Conservation (phyloP, 2,797 vertebrate species). For the Myiotriccus ornatus region DNA sequence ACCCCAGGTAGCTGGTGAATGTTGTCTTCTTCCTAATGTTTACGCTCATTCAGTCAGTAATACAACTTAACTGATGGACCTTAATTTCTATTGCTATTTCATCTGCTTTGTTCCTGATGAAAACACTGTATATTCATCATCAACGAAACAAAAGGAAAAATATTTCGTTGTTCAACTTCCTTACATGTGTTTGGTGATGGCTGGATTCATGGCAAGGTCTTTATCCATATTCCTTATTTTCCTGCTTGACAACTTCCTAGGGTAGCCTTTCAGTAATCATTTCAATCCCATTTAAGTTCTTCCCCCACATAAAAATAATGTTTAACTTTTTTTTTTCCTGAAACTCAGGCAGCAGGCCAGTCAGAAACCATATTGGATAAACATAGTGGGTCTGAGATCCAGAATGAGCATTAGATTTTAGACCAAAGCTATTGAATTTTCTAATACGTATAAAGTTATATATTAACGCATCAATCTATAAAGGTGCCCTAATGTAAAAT, state of each 20-base stretch:
- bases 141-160: conserved; percentile 1
- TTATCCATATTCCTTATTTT: not conserved
- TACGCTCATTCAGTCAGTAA: not conserved
- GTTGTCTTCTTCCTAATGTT: conserved; percentile 48
- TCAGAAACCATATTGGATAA: conserved; percentile 70
- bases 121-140: conserved; percentile 23
- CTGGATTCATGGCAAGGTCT: conserved; percentile 41
- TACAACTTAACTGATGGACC: not conserved
- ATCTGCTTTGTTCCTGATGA: conserved; percentile 10
- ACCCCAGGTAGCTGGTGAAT: conserved; percentile 77
- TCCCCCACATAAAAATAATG: conserved; percentile 75
- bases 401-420: conserved; percentile 72
- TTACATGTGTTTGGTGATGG: conserved; percentile 10
- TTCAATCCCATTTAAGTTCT: conserved; percentile 55
- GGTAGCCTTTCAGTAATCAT: conserved; percentile 81
- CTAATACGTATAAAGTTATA: conserved; percentile 74
- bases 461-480: conserved; percentile 73
- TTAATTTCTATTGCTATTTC: conserved; percentile 25
- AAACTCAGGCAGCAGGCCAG: conserved; percentile 80
- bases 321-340: conserved; percentile 63
- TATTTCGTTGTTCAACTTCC: not conserved
- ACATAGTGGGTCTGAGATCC: conserved; percentile 63
- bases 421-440: conserved; percentile 71
- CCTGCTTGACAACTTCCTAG: conserved; percentile 69
- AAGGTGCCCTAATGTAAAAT: conserved; percentile 73